Evolutionary conservation across 2,113 vertebrate species (phyloP).

Genomic region (Poicephalus meyeri): DNA sequence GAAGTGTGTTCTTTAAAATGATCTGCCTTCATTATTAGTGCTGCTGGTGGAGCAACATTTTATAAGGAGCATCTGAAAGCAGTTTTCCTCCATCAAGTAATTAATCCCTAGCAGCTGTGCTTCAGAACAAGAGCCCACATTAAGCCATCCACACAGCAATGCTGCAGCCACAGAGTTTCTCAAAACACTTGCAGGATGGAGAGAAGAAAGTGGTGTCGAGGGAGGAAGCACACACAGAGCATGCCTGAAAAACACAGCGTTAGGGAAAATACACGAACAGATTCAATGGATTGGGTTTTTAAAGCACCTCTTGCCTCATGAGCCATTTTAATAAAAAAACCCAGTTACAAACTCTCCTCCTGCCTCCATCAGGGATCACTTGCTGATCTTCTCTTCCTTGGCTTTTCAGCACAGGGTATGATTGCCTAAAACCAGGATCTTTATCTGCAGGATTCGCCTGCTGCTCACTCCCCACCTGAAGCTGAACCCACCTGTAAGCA

Average conservation of each 20-base stretch:
- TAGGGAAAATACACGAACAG: background rate
- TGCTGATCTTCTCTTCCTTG: background rate
- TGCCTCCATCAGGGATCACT: background rate
- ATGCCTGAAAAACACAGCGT: background rate
- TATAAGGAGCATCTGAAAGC: background rate
- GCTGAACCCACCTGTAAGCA: accelerated
- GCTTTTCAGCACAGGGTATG: background rate
- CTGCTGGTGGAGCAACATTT: background rate
- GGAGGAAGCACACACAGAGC: background rate
- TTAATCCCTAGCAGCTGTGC: background rate
- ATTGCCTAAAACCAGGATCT: background rate
- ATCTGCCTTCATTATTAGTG: background rate
- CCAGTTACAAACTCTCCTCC: background rate
- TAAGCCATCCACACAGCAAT: background rate
- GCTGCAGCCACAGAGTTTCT: background rate
- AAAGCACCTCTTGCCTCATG: background rate
- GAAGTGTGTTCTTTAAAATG: background rate
- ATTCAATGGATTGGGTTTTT: background rate
- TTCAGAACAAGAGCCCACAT: background rate
- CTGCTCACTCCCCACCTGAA: background rate
- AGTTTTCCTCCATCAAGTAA: background rate
- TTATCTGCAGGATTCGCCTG: background rate
- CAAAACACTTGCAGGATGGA: background rate
- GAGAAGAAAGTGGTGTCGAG: background rate
- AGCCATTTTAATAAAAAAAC: background rate